Conservation (phyloP, 2,797 vertebrate genomes). For the Okamejei kenojei region DNA sequence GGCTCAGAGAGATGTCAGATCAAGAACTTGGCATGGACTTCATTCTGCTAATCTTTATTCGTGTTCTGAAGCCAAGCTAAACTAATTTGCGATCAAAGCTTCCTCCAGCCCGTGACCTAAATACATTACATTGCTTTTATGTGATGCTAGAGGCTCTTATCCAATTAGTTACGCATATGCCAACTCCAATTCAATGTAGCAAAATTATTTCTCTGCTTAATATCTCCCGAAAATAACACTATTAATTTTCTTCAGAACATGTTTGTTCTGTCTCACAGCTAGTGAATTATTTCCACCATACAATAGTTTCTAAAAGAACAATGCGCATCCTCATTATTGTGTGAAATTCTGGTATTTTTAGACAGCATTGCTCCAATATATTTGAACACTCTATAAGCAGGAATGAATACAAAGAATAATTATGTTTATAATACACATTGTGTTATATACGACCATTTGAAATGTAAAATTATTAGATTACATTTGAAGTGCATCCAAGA, state of each 20-base stretch:
- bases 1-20: neutral
- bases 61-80: constrained; percentile 1
- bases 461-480: neutral
- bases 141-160: neutral
- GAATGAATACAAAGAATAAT: neutral
- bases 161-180: neutral
- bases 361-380: neutral
- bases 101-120: neutral
- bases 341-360: neutral
- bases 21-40: neutral
- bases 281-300: neutral
- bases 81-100: constrained; percentile 22
- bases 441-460: neutral
- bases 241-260: neutral
- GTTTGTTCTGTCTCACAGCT: neutral
- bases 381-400: neutral
- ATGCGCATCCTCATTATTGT: neutral
- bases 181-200: neutral
- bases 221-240: neutral
- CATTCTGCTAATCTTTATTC: neutral
- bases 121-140: neutral
- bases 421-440: neutral
- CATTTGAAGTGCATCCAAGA: neutral
- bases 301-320: neutral
- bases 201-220: neutral